Evolutionary conservation across 2,888 invertebrate genomes (phyloP), one percentile per base, ranked within the genome.

Genomic region (Corbicula japonica): DNA sequence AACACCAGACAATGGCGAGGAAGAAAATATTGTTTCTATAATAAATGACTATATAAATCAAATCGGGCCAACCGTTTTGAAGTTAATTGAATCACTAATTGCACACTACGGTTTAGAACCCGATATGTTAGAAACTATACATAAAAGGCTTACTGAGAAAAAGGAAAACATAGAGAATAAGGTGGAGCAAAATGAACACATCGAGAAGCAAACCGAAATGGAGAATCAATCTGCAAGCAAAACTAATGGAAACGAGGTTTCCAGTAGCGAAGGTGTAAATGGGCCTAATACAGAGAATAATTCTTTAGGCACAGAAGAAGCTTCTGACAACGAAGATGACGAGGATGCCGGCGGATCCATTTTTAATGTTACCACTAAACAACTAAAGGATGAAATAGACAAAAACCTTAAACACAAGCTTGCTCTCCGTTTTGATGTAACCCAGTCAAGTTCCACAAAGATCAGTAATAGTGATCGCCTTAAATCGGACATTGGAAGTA

Each of bases 321-420:
- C 28, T 5, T 21, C 26, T n/a, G 28, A 28, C 35, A 34, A 30
- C 2, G 65, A 28, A 18, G 12, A 32, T 3, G 5, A n/a, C 21
- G 58, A 48, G 0, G 38, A 34, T 12, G 34, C 30, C 28, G n/a
- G 15, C 50, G 3, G 1, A 21, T 32, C 10, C 6, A 23, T 41
- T 18, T 50, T 70, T 21, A 63, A 65, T 32, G 30, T 70, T n/a
- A 30, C 41, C 26, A 52, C 52, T 5, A 34, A 50, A 50, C 34
- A 65, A 35, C 60, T 66, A 50, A 28, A 62, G 41, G 32, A 70
- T 4, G 65, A 79, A 66, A 56, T 74, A 26, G 65, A 32, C 46
- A 61, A 48, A 26, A 66, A 58, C 5, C 61, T 79, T n/a, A 35
- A 60, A 30, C 30, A 52, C 21, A 74, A 70, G 23, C 61, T 79